Evolutionary conservation across 1,140 invertebrate genomes (phyloP).

Genomic region (Zaprionus ghesquierei): DNA sequence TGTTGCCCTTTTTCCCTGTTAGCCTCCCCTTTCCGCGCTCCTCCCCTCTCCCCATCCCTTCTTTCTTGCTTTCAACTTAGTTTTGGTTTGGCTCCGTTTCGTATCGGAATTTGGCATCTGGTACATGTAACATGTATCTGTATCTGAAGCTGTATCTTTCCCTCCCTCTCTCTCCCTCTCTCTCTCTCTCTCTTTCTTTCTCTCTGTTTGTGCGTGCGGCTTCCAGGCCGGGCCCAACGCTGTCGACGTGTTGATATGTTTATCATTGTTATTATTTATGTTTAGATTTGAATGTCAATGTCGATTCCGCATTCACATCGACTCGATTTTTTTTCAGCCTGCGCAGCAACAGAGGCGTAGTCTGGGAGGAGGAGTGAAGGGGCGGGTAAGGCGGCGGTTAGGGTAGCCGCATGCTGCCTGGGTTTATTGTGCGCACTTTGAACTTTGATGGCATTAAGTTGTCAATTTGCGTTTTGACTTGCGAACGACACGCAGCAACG

Average conservation of each 20-base stretch:
- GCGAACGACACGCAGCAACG: constrained; percentile 31
- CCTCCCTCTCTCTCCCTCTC: not conserved
- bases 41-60: not conserved
- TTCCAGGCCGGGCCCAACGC: constrained; percentile 16
- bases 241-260: constrained; percentile 72
- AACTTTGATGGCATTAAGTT: constrained; percentile 78
- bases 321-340: constrained; percentile 11
- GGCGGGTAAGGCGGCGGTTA: not conserved
- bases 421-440: constrained; percentile 63
- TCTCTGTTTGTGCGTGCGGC: not conserved
- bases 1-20: constrained; percentile 37
- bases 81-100: not conserved
- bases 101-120: constrained; percentile 40
- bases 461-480: constrained; percentile 76
- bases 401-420: constrained; percentile 35
- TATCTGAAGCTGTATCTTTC: not conserved
- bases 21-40: not conserved
- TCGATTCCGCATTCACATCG: constrained; percentile 49
- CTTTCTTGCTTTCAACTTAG: constrained; percentile 25
- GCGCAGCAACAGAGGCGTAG: not conserved
- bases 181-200: no score
- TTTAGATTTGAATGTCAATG: constrained; percentile 80
- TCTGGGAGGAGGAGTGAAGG: not conserved
- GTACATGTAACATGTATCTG: constrained; percentile 16
- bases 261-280: constrained; percentile 81